Percentiles rank a stretch among this genome's conserved stretches.
phyloP scores from a whole-genome alignment of 2,888 invertebrate genomes.

The Lutraria lutraria region DNA sequence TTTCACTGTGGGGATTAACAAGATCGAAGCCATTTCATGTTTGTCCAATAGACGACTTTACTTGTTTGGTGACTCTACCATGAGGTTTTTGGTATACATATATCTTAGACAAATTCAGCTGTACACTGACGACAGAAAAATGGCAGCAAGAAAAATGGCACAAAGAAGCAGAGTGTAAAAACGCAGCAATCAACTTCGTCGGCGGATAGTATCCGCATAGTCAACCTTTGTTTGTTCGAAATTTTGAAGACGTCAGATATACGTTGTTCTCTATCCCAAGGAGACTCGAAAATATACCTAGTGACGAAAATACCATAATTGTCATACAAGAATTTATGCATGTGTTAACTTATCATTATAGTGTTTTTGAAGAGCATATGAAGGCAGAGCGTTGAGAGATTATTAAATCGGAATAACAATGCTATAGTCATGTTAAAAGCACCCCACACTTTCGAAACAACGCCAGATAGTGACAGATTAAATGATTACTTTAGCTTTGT shows the following conservation, averaged over 20 bases:
- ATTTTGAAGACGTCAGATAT: background rate
- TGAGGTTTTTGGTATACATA: slow-evolving; percentile 1
- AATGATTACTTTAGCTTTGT: background rate
- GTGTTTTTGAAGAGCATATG: background rate
- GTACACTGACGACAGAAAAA: background rate
- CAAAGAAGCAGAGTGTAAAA: background rate
- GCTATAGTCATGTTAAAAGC: slow-evolving; percentile 18
- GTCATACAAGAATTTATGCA: slow-evolving; percentile 16
- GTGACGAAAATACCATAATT: background rate
- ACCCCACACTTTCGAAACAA: background rate
- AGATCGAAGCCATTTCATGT: background rate
- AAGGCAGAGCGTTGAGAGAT: background rate
- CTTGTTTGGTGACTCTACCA: slow-evolving; percentile 24
- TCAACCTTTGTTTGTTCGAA: slow-evolving; percentile 15
- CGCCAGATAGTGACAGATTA: background rate
- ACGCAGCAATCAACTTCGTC: background rate
- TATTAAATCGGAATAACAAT: background rate
- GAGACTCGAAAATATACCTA: background rate
- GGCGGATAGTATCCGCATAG: slow-evolving; percentile 17
- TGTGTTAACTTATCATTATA: background rate
- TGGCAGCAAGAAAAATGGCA: slow-evolving; percentile 18
- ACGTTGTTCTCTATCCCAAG: background rate
- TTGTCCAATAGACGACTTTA: background rate
- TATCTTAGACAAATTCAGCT: background rate
- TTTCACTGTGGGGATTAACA: background rate